These are phyloP conservation scores for Ellobium chinense DNA, from an alignment of 2,888 invertebrate species.

Conservation along the genomic window DNA sequence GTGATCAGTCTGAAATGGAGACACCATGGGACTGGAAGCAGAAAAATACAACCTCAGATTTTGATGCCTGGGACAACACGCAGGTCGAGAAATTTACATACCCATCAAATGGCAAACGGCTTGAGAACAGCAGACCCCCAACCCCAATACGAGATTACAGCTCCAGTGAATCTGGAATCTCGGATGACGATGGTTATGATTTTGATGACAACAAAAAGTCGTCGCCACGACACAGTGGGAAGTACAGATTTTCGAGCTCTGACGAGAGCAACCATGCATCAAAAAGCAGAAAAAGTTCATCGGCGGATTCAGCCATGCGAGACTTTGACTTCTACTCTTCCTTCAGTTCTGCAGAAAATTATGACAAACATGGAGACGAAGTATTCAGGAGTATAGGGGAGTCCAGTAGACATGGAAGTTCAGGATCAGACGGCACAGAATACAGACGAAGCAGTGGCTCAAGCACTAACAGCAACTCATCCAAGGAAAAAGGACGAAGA, in stretches of 20 bases:
- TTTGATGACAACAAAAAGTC: slow-evolving; percentile 27
- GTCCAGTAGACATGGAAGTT: background rate
- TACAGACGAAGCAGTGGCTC: slow-evolving; percentile 2
- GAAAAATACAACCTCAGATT: background rate
- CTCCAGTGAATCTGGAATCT: slow-evolving; percentile 55
- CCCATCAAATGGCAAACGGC: background rate
- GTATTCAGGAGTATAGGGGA: background rate
- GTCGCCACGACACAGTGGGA: background rate
- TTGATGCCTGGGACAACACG: background rate
- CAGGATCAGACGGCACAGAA: background rate
- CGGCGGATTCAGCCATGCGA: slow-evolving; percentile 52
- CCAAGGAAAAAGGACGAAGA: background rate
- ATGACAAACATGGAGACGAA: background rate
- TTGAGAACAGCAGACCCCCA: slow-evolving; percentile 8
- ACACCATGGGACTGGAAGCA: background rate
- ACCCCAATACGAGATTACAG: slow-evolving; percentile 53
- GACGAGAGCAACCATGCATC: slow-evolving; percentile 39
- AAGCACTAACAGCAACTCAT: slow-evolving; percentile 12
- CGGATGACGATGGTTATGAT: slow-evolving; percentile 38
- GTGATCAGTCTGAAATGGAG: background rate
- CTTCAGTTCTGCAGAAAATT: slow-evolving; percentile 42
- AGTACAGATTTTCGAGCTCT: slow-evolving; percentile 42
- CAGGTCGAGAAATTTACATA: background rate
- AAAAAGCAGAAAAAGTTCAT: slow-evolving; percentile 45
- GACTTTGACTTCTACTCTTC: slow-evolving; percentile 52